These are phyloP conservation scores for Pogona vitticeps DNA, from an alignment of 2,113 vertebrate genomes.

Conservation along the genomic window DNA sequence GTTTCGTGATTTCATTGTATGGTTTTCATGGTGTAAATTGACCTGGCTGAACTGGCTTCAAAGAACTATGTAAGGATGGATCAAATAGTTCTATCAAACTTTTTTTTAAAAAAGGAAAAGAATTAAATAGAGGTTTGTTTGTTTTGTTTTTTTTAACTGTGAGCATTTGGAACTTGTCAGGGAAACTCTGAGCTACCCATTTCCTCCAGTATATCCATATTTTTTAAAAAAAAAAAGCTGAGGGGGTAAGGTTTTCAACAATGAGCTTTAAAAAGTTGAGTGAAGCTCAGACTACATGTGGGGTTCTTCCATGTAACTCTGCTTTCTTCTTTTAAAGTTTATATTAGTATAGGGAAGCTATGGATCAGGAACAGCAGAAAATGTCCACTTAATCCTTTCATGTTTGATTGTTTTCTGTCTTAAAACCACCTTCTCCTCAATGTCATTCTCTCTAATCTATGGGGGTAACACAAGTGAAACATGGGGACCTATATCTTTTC, in stretches of 20 bases:
- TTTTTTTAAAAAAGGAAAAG: not conserved
- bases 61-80: not conserved
- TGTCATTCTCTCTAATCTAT: not conserved
- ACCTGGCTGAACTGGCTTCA: constrained; percentile 24
- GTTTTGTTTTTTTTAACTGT: not conserved
- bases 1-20: constrained; percentile 25
- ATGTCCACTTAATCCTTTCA: not conserved
- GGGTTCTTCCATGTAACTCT: not conserved
- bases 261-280: not conserved
- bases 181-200: not conserved
- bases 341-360: not conserved
- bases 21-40: constrained; percentile 31
- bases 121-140: not conserved
- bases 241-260: not conserved
- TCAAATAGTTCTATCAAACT: constrained; percentile 15
- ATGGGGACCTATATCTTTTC: not conserved
- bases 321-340: not conserved
- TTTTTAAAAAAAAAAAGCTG: no score
- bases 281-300: not conserved
- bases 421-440: not conserved
- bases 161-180: not conserved
- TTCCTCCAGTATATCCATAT: not conserved
- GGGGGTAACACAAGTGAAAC: not conserved
- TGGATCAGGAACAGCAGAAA: not conserved
- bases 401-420: not conserved